phyloP scores from a whole-genome alignment of 2,888 invertebrate species.

The Linnaemya vulpina region DNA sequence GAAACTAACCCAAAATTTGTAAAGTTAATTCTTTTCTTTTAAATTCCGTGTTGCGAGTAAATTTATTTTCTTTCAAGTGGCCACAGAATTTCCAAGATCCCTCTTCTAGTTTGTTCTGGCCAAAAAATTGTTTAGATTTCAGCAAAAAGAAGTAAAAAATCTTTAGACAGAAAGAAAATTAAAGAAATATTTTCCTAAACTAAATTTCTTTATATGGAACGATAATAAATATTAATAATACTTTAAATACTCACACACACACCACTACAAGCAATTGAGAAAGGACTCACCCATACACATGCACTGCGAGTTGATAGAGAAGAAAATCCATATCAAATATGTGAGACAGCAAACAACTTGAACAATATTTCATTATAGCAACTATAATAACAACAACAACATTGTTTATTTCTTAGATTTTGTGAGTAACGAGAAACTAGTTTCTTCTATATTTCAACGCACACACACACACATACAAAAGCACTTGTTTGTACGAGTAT shows the following conservation, averaged over 20 bases:
- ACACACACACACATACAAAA: not conserved
- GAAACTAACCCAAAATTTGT: too few species aligned
- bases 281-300: not conserved
- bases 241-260: slow-evolving; percentile 7
- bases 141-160: too few species aligned
- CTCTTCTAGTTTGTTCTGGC: too few species aligned
- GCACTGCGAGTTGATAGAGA: not conserved
- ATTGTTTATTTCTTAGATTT: slow-evolving; percentile 1
- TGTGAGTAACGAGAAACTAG: slow-evolving; percentile 1
- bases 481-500: too few species aligned
- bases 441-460: not conserved
- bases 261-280: not conserved
- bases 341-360: slow-evolving; percentile 3
- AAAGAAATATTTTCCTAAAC: too few species aligned
- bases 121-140: too few species aligned
- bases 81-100: too few species aligned
- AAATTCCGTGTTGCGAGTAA: too few species aligned
- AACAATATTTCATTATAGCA: slow-evolving; percentile 28
- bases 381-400: not conserved
- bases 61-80: too few species aligned
- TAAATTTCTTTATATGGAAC: not conserved
- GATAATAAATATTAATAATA: slow-evolving; percentile 47
- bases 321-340: slow-evolving; percentile 2
- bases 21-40: too few species aligned
- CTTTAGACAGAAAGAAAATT: too few species aligned